Base-by-base conservation (phyloP, 2,797 vertebrate species). In the Pteropus rufus region DNA sequence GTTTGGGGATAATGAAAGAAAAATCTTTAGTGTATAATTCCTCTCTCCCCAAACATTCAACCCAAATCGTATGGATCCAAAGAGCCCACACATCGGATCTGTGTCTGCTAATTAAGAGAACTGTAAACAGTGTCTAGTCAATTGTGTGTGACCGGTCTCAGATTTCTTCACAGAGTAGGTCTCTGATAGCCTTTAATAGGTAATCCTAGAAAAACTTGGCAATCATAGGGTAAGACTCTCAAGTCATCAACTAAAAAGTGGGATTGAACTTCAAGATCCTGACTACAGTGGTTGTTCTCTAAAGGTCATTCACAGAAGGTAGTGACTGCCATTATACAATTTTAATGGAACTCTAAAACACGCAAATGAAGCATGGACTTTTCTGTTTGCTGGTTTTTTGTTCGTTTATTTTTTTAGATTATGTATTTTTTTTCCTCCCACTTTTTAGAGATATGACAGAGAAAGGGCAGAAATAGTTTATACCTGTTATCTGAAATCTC, bases 231-330 rank as follows among this genome's bases (percentile, higher is more conserved):
- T 39, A 92, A 46, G 31, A 88, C 5, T 23, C 31, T 29, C 52
- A 72, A 11, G 62, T 94, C 36, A 70, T 80, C 90, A 85, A 34
- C 29, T 96, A 92, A 65, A 46, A 92, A 39, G 39, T 93, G 49
- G 56, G 60, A 70, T 64, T 95, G 79, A 36, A 58, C n/a, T 79
- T 95, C 4, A 67, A 72, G 70, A 75, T 31, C 4, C 39, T 88
- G 34, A 65, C 11, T 75, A 31, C 7, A 18, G 19, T 54, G 10
- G 18, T 36, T 76, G 11, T 89, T 83, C 24, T 58, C 29, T 54
- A 70, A 82, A 79, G 39, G 36, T 93, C 72, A 44, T 75, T 88
- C 26, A 54, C 31, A 88, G 26, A 39, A 82, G 62, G 44, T 18
- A 24, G n/a, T 31, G 19, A 34, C 41, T 31, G 44, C 14, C 6